Percentiles rank a stretch among this genome's conserved stretches.
These are phyloP conservation scores for Hirtodrosophila histrioides DNA, from an alignment of 2,888 invertebrate genomes.

Conservation along the genomic window DNA sequence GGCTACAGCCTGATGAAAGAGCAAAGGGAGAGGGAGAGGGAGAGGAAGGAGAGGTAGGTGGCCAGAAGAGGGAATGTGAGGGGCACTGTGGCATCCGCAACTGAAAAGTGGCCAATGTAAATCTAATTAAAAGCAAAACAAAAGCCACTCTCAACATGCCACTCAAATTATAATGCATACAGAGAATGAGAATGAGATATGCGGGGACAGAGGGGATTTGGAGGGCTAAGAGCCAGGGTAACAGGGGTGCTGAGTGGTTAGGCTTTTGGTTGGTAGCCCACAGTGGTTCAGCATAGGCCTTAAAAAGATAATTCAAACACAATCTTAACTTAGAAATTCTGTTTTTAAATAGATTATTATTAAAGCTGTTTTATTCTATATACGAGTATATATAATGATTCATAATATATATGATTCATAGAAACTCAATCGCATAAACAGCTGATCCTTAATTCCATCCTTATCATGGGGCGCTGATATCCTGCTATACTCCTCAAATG, in stretches of 20 bases:
- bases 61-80: constrained; percentile 1
- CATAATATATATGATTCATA: too few species aligned
- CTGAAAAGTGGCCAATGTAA: constrained; percentile 81
- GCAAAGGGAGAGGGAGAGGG: not conserved
- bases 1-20: constrained; percentile 54
- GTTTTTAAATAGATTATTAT: too few species aligned
- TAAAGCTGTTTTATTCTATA: too few species aligned
- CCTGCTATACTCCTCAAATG: too few species aligned
- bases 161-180: constrained; percentile 77
- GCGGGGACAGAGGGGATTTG: not conserved
- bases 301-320: not conserved
- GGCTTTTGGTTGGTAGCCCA: constrained; percentile 3
- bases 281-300: constrained; percentile 19
- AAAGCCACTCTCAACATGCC: constrained; percentile 80
- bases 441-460: too few species aligned
- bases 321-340: too few species aligned
- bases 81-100: constrained; percentile 50
- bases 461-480: too few species aligned
- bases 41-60: not conserved
- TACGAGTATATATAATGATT: too few species aligned
- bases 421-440: too few species aligned
- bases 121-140: constrained; percentile 80
- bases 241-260: constrained; percentile 8
- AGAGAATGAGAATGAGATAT: constrained; percentile 20
- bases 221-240: not conserved